Conservation (phyloP, 2,113 vertebrate genomes). For the Ochotona curzoniae region DNA sequence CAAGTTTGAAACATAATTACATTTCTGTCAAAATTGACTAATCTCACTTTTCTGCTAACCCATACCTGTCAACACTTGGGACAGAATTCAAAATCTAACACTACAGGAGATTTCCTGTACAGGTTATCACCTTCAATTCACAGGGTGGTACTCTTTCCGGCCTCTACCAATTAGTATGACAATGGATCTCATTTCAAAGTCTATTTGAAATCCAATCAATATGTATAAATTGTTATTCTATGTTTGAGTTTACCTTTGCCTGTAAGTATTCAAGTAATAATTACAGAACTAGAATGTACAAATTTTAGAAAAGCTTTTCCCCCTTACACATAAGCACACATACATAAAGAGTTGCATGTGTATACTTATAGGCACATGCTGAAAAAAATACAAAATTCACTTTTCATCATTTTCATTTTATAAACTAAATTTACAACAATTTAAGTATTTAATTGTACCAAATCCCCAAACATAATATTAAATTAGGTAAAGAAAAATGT, state of each 20-base stretch:
- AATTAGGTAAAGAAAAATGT: neutral
- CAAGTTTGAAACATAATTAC: neutral
- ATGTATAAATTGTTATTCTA: neutral
- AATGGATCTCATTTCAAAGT: neutral
- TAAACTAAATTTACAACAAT: neutral
- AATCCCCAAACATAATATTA: neutral
- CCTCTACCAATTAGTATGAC: neutral
- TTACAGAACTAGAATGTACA: neutral
- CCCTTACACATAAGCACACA: neutral
- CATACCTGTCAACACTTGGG: neutral
- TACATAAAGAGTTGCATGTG: neutral
- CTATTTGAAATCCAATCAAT: neutral
- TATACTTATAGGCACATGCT: neutral
- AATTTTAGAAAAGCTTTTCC: neutral
- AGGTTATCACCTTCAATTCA: neutral
- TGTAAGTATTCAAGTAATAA: neutral
- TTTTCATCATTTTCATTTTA: neutral
- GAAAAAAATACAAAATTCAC: neutral
- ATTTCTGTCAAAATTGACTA: neutral
- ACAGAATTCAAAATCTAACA: neutral
- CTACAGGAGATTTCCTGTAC: neutral
- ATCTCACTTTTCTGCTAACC: neutral
- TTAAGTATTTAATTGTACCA: neutral
- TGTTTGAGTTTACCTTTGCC: neutral
- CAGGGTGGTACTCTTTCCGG: neutral